Base-by-base conservation (phyloP, 1,140 invertebrate genomes). In the Agraylea sexmaculata region DNA sequence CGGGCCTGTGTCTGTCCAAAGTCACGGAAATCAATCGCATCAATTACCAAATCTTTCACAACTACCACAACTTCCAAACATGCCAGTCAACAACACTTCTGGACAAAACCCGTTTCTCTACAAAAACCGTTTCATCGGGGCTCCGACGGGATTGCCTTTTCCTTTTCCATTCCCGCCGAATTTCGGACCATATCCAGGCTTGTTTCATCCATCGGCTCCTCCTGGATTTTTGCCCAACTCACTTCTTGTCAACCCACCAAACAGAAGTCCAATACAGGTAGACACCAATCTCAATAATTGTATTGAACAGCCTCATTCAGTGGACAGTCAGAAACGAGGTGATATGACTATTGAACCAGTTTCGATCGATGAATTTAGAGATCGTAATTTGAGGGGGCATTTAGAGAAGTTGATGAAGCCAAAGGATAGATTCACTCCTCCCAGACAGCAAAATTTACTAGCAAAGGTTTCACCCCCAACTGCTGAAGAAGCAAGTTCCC, bases 101-200 rank as follows among this genome's bases (percentile, higher is more conserved):
- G 64, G 57, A 39, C 50, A 72, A 1, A 79, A 75, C 51, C 79
- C 80, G 0, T 80, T 83, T 50, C 71, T 83, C 51, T 85, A 80
- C 46, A 59, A 66, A 40, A n/a, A n/a, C n/a, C n/a, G n/a, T n/a
- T n/a, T n/a, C n/a, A n/a, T n/a, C n/a, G n/a, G n/a, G n/a, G 48
- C 55, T 2, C 44, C 58, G 18, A 47, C 50, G 22, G 58, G 62
- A 20, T 54, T 64, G 16, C 63, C 61, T 20, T 62, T 77, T 27
- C 70, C 72, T 1, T 68, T 82, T 18, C 71, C 77, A 5, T 78
- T 77, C 30, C 58, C 71, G 4, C 65, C 71, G 10, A 65, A 73
- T 12, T 71, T 77, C 37, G 59, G 72, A n/a, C 70, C 71, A 20
- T 72, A 74, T 11, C 70, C 74, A 5, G 64, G 72, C 1, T 50